Evolutionary conservation across 2,797 vertebrate species (phyloP).

Genomic region (Champsocephalus esox): DNA sequence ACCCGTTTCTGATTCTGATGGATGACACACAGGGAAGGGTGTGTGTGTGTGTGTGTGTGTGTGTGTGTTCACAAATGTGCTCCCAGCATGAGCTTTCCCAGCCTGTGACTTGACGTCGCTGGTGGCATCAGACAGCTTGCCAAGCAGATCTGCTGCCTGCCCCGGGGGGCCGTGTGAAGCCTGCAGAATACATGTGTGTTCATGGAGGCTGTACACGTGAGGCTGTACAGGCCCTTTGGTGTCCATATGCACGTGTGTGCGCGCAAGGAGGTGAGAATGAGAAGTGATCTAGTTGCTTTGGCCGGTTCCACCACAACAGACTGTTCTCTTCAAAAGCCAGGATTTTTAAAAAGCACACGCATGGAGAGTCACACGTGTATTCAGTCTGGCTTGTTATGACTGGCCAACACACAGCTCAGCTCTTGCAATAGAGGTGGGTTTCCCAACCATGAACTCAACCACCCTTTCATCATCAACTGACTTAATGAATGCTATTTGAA

Average conservation of each 20-base stretch:
- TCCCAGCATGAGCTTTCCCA: conserved; percentile 61
- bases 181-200: conserved; percentile 48
- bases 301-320: conserved; percentile 58
- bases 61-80: conserved; percentile 61
- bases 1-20: too few relatives aligned
- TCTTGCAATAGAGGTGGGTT: conserved; percentile 12
- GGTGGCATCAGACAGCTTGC: conserved; percentile 69
- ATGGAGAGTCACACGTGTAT: too few relatives aligned
- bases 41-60: neutral
- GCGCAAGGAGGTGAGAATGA: conserved; percentile 20
- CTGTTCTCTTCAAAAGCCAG: conserved; percentile 66
- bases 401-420: neutral
- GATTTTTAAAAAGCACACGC: conserved; percentile 25
- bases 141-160: conserved; percentile 79
- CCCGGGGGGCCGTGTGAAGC: conserved; percentile 57
- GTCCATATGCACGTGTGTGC: conserved; percentile 27
- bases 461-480: too few relatives aligned
- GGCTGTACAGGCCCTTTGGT: too few relatives aligned
- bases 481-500: neutral
- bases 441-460: too few relatives aligned
- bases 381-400: too few relatives aligned
- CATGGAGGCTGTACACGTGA: conserved; percentile 21
- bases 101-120: conserved; percentile 66
- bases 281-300: conserved; percentile 58
- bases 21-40: too few relatives aligned